A percentile compares a stretch with the other conserved stretches of the same genome.
Evolutionary conservation across 2,888 invertebrate species (phyloP).

Genomic region (Agrypnus murinus): DNA sequence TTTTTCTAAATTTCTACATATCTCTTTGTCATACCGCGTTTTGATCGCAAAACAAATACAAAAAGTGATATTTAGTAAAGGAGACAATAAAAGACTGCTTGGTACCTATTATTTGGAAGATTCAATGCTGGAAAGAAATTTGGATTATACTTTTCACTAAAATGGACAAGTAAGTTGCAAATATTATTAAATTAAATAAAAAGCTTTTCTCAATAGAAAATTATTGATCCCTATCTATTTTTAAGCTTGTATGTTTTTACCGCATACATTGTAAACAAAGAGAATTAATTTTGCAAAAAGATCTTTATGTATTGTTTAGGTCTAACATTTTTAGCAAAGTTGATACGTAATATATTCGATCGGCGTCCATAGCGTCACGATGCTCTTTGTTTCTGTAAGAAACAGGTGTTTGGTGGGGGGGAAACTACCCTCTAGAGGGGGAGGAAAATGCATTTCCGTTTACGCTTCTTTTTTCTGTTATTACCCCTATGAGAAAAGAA

Average conservation of each 20-base stretch:
- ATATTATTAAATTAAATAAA: conserved; percentile 1
- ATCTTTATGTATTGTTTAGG: conserved; percentile 33
- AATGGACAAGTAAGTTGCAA: conserved; percentile 45
- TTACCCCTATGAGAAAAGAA: background rate
- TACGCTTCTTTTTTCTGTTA: conserved; percentile 8
- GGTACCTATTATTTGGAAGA: conserved; percentile 6
- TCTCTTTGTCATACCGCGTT: conserved; percentile 19
- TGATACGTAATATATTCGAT: conserved; percentile 58
- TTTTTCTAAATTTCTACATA: conserved; percentile 37
- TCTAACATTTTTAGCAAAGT: conserved; percentile 51
- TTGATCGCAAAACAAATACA: conserved; percentile 11
- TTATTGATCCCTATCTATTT: background rate
- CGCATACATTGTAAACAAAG: background rate
- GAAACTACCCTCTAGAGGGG: conserved; percentile 13
- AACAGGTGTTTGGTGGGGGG: conserved; percentile 63
- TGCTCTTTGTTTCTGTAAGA: conserved; percentile 61
- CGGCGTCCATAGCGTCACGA: conserved; percentile 63
- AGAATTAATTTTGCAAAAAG: conserved; percentile 18
- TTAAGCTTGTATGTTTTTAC: background rate
- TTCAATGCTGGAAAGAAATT: conserved; percentile 35
- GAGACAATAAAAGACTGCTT: conserved; percentile 27
- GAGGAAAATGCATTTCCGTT: conserved; percentile 42
- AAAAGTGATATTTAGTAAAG: background rate
- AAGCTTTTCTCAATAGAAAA: background rate
- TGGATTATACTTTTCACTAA: conserved; percentile 37